Base-by-base conservation (phyloP, 1,140 invertebrate genomes). In the Drosophila mojavensis region DNA sequence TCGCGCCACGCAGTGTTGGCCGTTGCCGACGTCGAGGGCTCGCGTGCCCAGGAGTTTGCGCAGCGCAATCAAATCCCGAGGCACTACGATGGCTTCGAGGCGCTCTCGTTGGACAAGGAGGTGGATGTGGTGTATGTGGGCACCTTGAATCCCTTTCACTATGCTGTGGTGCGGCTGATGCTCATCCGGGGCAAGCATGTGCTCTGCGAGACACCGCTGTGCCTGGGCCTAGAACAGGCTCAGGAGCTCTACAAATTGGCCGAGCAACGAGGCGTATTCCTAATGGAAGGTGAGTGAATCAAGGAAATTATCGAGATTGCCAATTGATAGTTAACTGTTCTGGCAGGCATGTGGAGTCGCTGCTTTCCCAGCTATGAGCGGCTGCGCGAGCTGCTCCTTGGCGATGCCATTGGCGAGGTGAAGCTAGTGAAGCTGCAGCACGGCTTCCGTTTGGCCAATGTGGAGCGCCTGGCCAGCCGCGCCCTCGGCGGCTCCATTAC, bases 71-170 rank as follows among this genome's bases (percentile, higher is more conserved):
- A 94, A 11, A 96, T 97, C 66, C 86, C 92, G 13, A 95, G 94
- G 39, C 94, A 94, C 10, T 97, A 97, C 83, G 96, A 95, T 71
- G 94, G 94, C 48, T 98, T 98, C 93, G 94, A 95, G 80, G 94
- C 95, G 30, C 91, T 98, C 3, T 95, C 96, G 1, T 91, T 94
- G 81, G 95, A 98, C 93, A 83, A 93, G 39, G 93, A 96, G 75
- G 93, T 98, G 80, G 96, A 97, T 91, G 94, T 97, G 45, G 95
- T 97, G 5, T 97, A 97, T 92, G 94, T 97, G 83, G 97, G 96
- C 69, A 94, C 94, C 0, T 92, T 97, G 10, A 95, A 97, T 92
- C 93, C 95, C 11, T 93, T 94, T 55, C 97, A 98, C 92, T 94
- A 94, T 75, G 93, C 94, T 56, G 90, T 96, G 39, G 94, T 94